These are phyloP conservation scores for Carpatolechia fugitivella DNA, from an alignment of 2,888 invertebrate genomes.

Conservation along the genomic window DNA sequence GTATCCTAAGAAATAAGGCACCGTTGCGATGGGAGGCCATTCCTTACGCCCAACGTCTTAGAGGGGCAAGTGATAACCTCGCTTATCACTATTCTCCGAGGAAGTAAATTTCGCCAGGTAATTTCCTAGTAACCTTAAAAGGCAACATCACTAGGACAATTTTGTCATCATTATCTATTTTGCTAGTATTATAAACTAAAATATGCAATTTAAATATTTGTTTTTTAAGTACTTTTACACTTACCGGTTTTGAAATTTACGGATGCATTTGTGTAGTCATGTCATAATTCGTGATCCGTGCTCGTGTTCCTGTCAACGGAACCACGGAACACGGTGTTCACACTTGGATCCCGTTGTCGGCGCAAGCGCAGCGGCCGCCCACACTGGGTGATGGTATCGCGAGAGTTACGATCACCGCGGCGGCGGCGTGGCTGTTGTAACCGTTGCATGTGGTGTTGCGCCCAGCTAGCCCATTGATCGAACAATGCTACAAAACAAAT, in stretches of 20 bases:
- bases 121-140: constrained; percentile 3
- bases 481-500: too few relatives aligned
- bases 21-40: constrained; percentile 41
- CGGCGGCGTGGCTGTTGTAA: constrained; percentile 34
- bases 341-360: constrained; percentile 23
- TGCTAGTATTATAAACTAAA: too few relatives aligned
- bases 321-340: constrained; percentile 29
- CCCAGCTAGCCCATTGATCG: too few relatives aligned
- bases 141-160: not conserved
- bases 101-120: constrained; percentile 44
- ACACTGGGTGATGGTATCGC: constrained; percentile 36
- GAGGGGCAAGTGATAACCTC: constrained; percentile 59
- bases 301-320: constrained; percentile 43
- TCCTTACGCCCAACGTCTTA: constrained; percentile 35
- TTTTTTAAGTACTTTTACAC: not conserved
- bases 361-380: constrained; percentile 27
- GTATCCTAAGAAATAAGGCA: constrained; percentile 26
- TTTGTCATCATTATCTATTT: too few relatives aligned
- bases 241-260: constrained; percentile 34
- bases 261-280: constrained; percentile 33
- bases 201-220: too few relatives aligned
- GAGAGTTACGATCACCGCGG: constrained; percentile 39
- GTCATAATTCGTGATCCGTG: constrained; percentile 50
- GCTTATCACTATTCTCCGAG: constrained; percentile 38
- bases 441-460: constrained; percentile 25